Conservation (phyloP, 1,140 invertebrate genomes). For the Alviniconcha marisindica region DNA sequence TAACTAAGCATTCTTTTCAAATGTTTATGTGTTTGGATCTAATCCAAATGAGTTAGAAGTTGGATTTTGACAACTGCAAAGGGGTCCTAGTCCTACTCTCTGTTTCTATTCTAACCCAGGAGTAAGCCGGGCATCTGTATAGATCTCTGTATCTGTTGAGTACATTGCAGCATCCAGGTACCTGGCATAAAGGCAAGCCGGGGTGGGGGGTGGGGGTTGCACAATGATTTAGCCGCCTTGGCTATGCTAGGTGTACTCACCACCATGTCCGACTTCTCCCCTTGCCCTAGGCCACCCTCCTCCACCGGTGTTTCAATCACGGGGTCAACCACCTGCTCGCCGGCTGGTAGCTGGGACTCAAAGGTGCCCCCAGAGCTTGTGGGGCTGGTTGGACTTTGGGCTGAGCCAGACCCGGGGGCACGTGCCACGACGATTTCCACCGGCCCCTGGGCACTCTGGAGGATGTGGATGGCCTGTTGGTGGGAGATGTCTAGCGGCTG, state of each 20-base stretch:
- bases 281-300: conserved; percentile 10
- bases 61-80: no score
- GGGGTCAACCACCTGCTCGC: not conserved
- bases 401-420: conserved; percentile 32
- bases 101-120: no score
- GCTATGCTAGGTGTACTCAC: conserved; percentile 27
- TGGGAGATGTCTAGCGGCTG: conserved; percentile 91
- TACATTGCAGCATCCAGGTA: no score
- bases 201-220: no score
- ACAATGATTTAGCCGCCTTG: no score
- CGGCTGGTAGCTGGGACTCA: not conserved
- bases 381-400: not conserved
- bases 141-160: no score
- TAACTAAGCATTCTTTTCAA: no score
- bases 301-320: not conserved
- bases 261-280: conserved; percentile 46
- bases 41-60: no score
- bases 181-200: no score
- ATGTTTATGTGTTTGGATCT: no score
- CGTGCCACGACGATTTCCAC: conserved; percentile 86
- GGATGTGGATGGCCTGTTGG: conserved; percentile 88
- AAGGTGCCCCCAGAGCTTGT: not conserved
- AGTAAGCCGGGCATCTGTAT: no score
- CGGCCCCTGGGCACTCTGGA: conserved; percentile 87
- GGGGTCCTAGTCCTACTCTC: no score